These are phyloP conservation scores for Mus pahari DNA, from an alignment of 2,113 vertebrate species.

Conservation along the genomic window DNA sequence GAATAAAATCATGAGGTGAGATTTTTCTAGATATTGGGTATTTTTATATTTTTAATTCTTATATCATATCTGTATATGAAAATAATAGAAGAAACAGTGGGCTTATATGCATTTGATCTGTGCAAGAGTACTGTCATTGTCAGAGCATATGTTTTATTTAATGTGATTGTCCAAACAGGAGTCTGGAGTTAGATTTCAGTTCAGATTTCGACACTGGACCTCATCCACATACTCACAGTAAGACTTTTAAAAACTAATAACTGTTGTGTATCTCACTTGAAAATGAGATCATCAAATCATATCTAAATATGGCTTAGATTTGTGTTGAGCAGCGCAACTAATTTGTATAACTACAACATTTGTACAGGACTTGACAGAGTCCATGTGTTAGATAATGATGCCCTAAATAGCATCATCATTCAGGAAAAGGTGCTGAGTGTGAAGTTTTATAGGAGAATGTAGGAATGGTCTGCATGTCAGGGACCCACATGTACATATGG, in stretches of 20 bases:
- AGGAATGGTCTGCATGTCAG: neutral
- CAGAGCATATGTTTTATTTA: neutral
- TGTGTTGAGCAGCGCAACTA: neutral
- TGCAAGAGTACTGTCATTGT: neutral
- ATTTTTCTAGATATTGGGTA: neutral
- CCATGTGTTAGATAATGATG: neutral
- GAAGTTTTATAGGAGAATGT: neutral
- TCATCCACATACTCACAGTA: neutral
- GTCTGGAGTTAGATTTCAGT: neutral
- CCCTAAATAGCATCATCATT: neutral
- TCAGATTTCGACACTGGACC: neutral
- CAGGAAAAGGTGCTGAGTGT: neutral
- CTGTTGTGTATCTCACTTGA: neutral
- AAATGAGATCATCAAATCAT: slow-evolving; percentile 3
- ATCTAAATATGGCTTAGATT: neutral
- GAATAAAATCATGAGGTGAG: neutral
- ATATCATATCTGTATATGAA: neutral
- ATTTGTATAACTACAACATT: slow-evolving; percentile 3
- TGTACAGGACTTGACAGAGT: neutral
- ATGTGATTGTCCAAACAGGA: neutral
- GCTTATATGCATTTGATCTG: neutral
- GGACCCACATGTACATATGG: neutral
- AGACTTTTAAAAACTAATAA: neutral
- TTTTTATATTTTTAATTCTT: neutral
- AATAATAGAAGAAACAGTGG: neutral